Evolutionary conservation across 2,113 vertebrate genomes (phyloP).

Genomic region (Bostrychus sinensis): DNA sequence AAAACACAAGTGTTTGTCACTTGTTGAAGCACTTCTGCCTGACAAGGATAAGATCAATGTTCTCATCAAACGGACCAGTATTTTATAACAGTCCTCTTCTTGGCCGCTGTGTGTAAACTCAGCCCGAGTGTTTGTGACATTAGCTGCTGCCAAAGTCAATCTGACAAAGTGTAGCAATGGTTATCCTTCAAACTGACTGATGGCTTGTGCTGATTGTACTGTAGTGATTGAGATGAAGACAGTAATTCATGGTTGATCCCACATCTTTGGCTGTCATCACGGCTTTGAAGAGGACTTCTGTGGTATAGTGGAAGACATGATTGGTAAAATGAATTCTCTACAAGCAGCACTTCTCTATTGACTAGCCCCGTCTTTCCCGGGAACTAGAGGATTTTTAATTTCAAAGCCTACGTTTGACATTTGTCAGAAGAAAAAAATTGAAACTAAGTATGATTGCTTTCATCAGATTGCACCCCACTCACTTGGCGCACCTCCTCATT

Average conservation of each 20-base stretch:
- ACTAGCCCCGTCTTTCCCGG: conserved; percentile 34
- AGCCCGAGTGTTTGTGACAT: conserved; percentile 37
- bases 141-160: conserved; percentile 32
- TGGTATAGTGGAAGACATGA: conserved; percentile 23
- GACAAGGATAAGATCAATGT: conserved; percentile 51
- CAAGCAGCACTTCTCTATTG: neutral
- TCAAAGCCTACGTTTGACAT: conserved; percentile 34
- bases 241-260: conserved; percentile 40
- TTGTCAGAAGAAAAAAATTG: conserved; percentile 42
- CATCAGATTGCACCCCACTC: conserved; percentile 48
- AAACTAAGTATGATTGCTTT: conserved; percentile 44
- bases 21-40: conserved; percentile 29
- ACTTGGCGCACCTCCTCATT: neutral
- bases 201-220: conserved; percentile 24
- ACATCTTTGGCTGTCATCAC: conserved; percentile 28
- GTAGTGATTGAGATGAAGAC: conserved; percentile 31
- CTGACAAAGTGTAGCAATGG: conserved; percentile 23
- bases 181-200: conserved; percentile 24
- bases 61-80: conserved; percentile 39
- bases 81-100: conserved; percentile 26
- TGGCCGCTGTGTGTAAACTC: conserved; percentile 31
- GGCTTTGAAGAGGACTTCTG: conserved; percentile 31
- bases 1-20: conserved; percentile 39
- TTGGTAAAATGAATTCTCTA: conserved; percentile 56
- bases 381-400: conserved; percentile 39